Conservation (phyloP, 2,113 vertebrate genomes). For the Myxocyprinus asiaticus region DNA sequence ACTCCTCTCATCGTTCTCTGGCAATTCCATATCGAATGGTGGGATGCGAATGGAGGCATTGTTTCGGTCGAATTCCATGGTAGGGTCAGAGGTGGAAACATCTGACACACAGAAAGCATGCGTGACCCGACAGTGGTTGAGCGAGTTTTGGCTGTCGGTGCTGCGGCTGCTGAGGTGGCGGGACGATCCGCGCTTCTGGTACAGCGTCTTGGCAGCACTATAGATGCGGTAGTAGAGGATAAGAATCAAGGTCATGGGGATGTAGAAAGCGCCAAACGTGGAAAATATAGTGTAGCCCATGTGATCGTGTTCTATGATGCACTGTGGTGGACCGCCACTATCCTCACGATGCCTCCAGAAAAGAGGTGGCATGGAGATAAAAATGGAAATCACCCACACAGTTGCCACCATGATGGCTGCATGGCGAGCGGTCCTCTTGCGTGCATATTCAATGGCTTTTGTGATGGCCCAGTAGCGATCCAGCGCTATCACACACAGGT, state of each 20-base stretch:
- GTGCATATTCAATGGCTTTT: conserved; percentile 83
- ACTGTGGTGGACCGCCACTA: conserved; percentile 67
- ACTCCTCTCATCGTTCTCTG: conserved; percentile 74
- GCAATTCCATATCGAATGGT: conserved; percentile 74
- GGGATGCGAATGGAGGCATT: conserved; percentile 66
- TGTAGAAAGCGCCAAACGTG: conserved; percentile 87
- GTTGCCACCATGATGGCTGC: conserved; percentile 79
- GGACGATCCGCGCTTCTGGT: conserved; percentile 87
- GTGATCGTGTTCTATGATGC: conserved; percentile 84
- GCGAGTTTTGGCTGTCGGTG: conserved; percentile 83
- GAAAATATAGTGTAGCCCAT: conserved; percentile 89
- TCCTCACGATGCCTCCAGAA: conserved; percentile 81
- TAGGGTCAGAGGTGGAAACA: conserved; percentile 80
- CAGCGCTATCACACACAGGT: conserved; percentile 87
- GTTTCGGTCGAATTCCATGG: conserved; percentile 76
- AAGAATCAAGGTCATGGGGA: conserved; percentile 86
- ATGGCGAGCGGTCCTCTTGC: conserved; percentile 80
- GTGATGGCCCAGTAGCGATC: conserved; percentile 94
- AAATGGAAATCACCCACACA: conserved; percentile 84
- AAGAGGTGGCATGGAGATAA: conserved; percentile 86
- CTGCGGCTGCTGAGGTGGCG: conserved; percentile 84
- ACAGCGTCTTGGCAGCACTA: conserved; percentile 84
- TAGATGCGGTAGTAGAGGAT: conserved; percentile 91
- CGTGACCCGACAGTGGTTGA: conserved; percentile 78
- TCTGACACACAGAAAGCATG: conserved; percentile 85